Base-by-base conservation (phyloP, 1,140 invertebrate genomes). In the Cydia strobilella region DNA sequence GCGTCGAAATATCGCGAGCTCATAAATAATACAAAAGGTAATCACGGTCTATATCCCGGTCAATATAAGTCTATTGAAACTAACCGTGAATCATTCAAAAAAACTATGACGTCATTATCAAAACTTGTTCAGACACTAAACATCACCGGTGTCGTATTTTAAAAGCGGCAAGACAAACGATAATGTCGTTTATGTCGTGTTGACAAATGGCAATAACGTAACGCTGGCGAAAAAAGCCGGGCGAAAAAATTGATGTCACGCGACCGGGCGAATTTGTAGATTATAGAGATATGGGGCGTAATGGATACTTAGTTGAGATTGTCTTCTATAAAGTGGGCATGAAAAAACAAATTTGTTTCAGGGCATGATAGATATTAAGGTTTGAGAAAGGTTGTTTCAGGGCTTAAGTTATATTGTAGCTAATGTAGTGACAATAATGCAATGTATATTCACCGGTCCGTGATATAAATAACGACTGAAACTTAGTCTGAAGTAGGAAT, bases 231-330 rank as follows among this genome's bases (percentile, higher is more conserved):
- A 69, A 69, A 69, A 69, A 69, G 65, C 0, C 65, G 15, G 27
- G n/a, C 35, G 31, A 69, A 69, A 69, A 69, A 69, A 69, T 69
- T 69, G n/a, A 69, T 42, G 65, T 69, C 65, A n/a, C 18, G n/a
- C 65, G 65, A 42, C 65, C 65, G 65, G 31, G 15, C 65, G 65
- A 69, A 42, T 69, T 69, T 42, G 65, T 69, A 69, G 35, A 69
- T 69, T 69, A 69, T 69, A 69, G 65, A 69, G 65, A 69, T 69
- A 69, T 69, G 42, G 65, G 65, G 10, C 63, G 63, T 69, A 69
- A 69, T 69, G 65, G 65, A 69, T 69, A 69, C 65, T 69, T 69
- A 69, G 65, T 69, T 69, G 65, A 69, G 65, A 69, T 69, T 69
- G 65, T 69, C 31, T 35, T 0, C 65, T 35, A 69, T 69, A 69